phyloP scores from a whole-genome alignment of 2,797 vertebrate species.

The Lepus townsendii region DNA sequence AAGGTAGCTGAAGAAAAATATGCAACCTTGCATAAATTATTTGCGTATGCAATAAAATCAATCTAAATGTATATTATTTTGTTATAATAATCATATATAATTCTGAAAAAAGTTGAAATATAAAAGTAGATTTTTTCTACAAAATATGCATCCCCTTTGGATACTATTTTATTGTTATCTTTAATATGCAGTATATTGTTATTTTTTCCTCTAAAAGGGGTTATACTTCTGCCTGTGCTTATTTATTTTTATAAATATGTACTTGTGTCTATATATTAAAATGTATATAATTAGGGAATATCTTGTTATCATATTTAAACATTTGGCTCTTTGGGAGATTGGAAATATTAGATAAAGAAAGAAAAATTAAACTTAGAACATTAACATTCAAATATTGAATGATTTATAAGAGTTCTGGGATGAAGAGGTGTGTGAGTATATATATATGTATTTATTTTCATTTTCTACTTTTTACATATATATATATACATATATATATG shows the following conservation, averaged over 20 bases:
- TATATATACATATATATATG: background rate
- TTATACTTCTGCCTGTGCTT: background rate
- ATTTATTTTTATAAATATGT: background rate
- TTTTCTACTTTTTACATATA: no score
- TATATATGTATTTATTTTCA: background rate
- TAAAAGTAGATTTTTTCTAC: background rate
- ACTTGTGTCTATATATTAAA: background rate
- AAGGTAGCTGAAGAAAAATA: background rate
- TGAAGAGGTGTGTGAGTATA: background rate
- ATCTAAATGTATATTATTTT: background rate
- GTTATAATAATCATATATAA: background rate
- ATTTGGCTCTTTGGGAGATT: background rate
- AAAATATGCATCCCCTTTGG: background rate
- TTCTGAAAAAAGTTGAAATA: background rate
- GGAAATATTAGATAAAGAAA: background rate
- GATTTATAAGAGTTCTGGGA: background rate
- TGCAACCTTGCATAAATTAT: background rate
- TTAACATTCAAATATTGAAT: background rate
- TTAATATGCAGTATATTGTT: background rate
- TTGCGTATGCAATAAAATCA: background rate
- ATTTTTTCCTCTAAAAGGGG: background rate
- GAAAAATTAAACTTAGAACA: background rate
- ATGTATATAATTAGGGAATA: background rate
- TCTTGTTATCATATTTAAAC: background rate
- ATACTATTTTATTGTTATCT: background rate